These are phyloP conservation scores for Glaucopsyche alexis DNA, from an alignment of 2,888 invertebrate species.

Conservation along the genomic window DNA sequence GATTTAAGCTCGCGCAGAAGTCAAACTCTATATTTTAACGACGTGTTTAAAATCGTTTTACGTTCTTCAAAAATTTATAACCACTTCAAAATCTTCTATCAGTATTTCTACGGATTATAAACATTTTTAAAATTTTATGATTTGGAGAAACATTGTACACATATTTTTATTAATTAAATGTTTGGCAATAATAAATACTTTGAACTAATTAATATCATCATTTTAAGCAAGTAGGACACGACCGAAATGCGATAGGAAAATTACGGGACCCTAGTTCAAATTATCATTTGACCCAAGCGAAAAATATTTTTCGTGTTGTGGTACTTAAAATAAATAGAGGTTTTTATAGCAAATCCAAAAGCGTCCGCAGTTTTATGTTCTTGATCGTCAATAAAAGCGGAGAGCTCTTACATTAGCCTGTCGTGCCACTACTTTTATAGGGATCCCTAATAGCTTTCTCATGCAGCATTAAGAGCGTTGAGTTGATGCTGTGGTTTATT, in stretches of 20 bases:
- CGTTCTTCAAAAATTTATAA: background rate
- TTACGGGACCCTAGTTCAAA: background rate
- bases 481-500: slow-evolving; percentile 2
- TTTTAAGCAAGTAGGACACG: no score
- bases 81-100: background rate
- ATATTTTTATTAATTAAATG: no score
- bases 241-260: no score
- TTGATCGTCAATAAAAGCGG: slow-evolving; percentile 4
- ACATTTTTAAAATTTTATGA: no score
- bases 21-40: background rate
- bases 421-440: slow-evolving; percentile 17
- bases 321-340: slow-evolving; percentile 1
- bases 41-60: background rate
- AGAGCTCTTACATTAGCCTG: slow-evolving; percentile 15
- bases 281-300: background rate
- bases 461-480: slow-evolving; percentile 9
- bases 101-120: background rate
- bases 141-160: no score
- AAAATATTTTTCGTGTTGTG: background rate
- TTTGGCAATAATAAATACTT: no score
- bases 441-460: slow-evolving; percentile 18
- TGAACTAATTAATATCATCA: no score
- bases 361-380: slow-evolving; percentile 16
- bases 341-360: slow-evolving; percentile 8
- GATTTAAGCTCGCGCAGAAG: background rate